Percentiles rank a stretch among this genome's conserved stretches.
Conservation (phyloP, 2,888 invertebrate species). For the Nomada hirtipes region DNA sequence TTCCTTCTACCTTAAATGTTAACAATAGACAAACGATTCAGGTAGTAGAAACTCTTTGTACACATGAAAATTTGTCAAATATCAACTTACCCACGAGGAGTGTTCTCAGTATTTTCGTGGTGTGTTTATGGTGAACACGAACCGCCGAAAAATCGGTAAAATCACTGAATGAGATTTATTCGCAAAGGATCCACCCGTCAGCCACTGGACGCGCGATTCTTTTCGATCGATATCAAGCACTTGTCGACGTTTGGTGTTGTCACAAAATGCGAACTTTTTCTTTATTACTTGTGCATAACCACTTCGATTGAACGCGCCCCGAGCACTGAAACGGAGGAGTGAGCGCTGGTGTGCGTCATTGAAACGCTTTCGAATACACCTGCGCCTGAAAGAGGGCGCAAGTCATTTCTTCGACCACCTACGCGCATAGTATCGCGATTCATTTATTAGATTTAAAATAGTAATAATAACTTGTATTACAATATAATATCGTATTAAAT, state of each 20-base stretch:
- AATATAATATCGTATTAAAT: not conserved
- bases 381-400: conserved; percentile 62
- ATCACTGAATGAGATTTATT: conserved; percentile 11
- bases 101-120: conserved; percentile 16
- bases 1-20: not conserved
- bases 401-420: conserved; percentile 21
- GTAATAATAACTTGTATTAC: not conserved
- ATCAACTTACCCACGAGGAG: conserved; percentile 59
- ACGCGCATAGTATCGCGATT: not conserved
- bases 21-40: conserved; percentile 7
- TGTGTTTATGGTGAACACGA: not conserved
- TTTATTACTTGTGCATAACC: conserved; percentile 30
- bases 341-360: conserved; percentile 46
- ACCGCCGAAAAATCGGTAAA: not conserved
- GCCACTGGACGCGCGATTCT: not conserved
- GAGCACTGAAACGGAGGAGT: conserved; percentile 56
- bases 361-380: conserved; percentile 56
- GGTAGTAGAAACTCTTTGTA: not conserved
- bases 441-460: conserved; percentile 32
- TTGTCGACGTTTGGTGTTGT: conserved; percentile 16
- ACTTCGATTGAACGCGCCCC: conserved; percentile 59
- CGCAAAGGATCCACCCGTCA: conserved; percentile 9
- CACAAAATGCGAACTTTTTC: conserved; percentile 31
- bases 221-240: conserved; percentile 28
- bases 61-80: not conserved